Evolutionary conservation across 2,888 invertebrate species (phyloP), one percentile per base, ranked within the genome.

Genomic region (Oscheius sp.): DNA sequence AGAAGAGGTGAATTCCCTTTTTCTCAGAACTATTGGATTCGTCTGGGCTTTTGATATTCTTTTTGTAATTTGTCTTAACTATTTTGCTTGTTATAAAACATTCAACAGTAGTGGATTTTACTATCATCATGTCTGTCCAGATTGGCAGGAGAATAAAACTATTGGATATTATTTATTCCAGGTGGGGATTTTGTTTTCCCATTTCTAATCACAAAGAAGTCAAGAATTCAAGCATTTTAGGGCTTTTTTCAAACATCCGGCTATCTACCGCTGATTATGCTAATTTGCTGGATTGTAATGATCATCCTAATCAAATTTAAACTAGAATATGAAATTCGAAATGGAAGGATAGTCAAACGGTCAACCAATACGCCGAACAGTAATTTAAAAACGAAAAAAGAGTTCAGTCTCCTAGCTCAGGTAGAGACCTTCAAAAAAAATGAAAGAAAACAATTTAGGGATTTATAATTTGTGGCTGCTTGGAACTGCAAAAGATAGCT

Each of bases 361-460:
- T 25, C 12, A 6, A 12, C 25, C 5, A 25, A 48, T 48, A 3
- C 20, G 3, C 2, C 23, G 5, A 25, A 25, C 4, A 48, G 10
- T 20, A 48, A 48, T 25, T 48, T 33, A 34, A 55, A 55, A n/a
- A 55, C 55, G 17, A n/a, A n/a, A n/a, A n/a, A n/a, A n/a, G 55
- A 55, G 12, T 55, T 55, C 20, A 55, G 37, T 33, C 55, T 55
- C 2, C 20, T 55, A 5, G 55, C 55, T 12, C 55, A 55, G 34
- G 48, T 20, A n/a, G n/a, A n/a, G n/a, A n/a, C n/a, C n/a, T n/a
- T n/a, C n/a, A n/a, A n/a, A n/a, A n/a, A n/a, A n/a, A n/a, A n/a
- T n/a, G n/a, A n/a, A n/a, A n/a, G n/a, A n/a, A n/a, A n/a, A n/a
- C n/a, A n/a, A n/a, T n/a, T n/a, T n/a, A 37, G 37, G 15, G 37